Percentiles rank a stretch among this genome's conserved stretches.
phyloP scores from a whole-genome alignment of 2,888 invertebrate genomes.

The Tupiocoris notatus region DNA sequence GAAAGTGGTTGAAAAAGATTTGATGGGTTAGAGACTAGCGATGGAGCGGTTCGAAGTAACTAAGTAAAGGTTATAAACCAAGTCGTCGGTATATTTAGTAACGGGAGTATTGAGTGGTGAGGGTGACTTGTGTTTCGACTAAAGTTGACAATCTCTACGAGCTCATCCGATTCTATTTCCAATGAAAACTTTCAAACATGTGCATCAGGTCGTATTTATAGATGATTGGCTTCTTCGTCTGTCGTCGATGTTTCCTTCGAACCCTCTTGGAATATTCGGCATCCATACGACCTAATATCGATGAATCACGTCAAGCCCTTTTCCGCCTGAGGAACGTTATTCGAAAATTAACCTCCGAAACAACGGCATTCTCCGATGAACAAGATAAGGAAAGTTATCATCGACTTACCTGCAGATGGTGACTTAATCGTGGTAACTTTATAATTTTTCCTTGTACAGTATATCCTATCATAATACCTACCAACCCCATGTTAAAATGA shows the following conservation, averaged over 20 bases:
- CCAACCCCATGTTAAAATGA: too few relatives aligned
- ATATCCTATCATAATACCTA: too few relatives aligned
- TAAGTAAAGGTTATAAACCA: too few relatives aligned
- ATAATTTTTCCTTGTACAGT: too few relatives aligned
- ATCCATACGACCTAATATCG: slow-evolving; percentile 25
- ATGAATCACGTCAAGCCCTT: slow-evolving; percentile 23
- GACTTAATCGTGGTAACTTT: too few relatives aligned
- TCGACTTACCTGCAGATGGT: too few relatives aligned
- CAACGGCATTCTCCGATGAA: too few relatives aligned
- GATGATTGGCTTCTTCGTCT: slow-evolving; percentile 33
- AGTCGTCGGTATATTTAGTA: slow-evolving; percentile 30
- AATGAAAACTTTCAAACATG: slow-evolving; percentile 10
- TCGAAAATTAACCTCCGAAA: too few relatives aligned
- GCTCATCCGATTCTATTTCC: slow-evolving; percentile 24
- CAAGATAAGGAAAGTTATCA: too few relatives aligned
- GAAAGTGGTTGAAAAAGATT: too few relatives aligned
- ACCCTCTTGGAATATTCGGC: slow-evolving; percentile 36
- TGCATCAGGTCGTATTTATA: slow-evolving; percentile 31
- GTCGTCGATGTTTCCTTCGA: not conserved
- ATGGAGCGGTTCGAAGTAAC: too few relatives aligned
- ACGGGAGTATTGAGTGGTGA: slow-evolving; percentile 16
- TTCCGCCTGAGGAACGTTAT: not conserved
- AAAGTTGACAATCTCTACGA: slow-evolving; percentile 38
- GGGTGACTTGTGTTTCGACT: slow-evolving; percentile 29
- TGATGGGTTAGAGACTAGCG: too few relatives aligned